Percentiles rank a stretch among this genome's conserved stretches.
These are phyloP conservation scores for Altica lythri DNA, from an alignment of 2,888 invertebrate species.

Conservation along the genomic window DNA sequence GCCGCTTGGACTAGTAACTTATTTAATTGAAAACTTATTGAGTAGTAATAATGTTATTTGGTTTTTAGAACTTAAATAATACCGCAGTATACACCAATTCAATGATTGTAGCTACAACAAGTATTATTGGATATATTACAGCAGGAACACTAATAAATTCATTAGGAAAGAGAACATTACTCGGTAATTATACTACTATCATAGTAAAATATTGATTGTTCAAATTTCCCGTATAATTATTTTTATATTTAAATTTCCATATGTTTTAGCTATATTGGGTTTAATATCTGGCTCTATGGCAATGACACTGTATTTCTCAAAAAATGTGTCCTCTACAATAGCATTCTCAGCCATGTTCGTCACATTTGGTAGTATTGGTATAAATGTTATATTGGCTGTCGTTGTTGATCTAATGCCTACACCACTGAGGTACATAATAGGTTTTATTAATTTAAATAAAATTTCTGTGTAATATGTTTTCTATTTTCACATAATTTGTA, in stretches of 20 bases:
- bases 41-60: too few relatives aligned
- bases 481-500: too few relatives aligned
- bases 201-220: background rate
- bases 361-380: constrained; percentile 61
- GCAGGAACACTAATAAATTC: constrained; percentile 43
- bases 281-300: constrained; percentile 34
- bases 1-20: too few relatives aligned
- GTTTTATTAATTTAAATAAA: too few relatives aligned
- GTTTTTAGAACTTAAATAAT: constrained; percentile 41
- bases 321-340: constrained; percentile 55
- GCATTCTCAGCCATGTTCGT: constrained; percentile 60
- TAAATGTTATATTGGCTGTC: constrained; percentile 67
- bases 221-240: background rate
- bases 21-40: too few relatives aligned
- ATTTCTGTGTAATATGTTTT: too few relatives aligned
- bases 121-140: constrained; percentile 38
- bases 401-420: constrained; percentile 71
- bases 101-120: constrained; percentile 39
- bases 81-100: constrained; percentile 43
- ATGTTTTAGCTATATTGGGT: constrained; percentile 38
- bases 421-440: constrained; percentile 66
- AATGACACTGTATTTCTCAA: constrained; percentile 49
- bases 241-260: too few relatives aligned
- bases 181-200: constrained; percentile 33
- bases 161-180: constrained; percentile 41